Percentiles rank a stretch among this genome's conserved stretches.
These are phyloP conservation scores for Girardia tigrina DNA, from an alignment of 2,888 invertebrate genomes.

Conservation along the genomic window DNA sequence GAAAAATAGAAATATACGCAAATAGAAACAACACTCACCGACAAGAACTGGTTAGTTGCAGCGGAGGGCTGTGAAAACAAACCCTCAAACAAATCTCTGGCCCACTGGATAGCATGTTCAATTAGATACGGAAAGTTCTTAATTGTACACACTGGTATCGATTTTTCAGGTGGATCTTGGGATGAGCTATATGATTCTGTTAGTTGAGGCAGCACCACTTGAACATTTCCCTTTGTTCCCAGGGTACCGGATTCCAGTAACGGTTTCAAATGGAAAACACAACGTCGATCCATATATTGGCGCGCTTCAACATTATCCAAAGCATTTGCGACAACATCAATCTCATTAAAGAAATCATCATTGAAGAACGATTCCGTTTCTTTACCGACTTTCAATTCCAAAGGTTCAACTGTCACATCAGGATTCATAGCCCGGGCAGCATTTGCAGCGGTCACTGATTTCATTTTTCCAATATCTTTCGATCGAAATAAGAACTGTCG, in stretches of 20 bases:
- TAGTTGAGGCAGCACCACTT: slow-evolving; percentile 79
- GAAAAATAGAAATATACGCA: no score
- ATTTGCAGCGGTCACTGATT: slow-evolving; percentile 74
- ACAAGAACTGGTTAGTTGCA: slow-evolving; percentile 42
- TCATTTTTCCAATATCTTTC: slow-evolving; percentile 62
- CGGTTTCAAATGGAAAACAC: slow-evolving; percentile 89
- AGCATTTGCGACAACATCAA: slow-evolving; percentile 91
- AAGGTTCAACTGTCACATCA: slow-evolving; percentile 43
- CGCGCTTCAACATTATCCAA: slow-evolving; percentile 88
- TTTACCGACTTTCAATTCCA: slow-evolving; percentile 65
- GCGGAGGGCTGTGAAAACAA: slow-evolving; percentile 70
- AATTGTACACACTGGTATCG: slow-evolving; percentile 88
- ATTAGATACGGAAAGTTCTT: slow-evolving; percentile 99
- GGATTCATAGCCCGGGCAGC: slow-evolving; percentile 57
- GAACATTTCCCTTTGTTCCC: slow-evolving; percentile 89
- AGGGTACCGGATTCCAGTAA: slow-evolving; percentile 89
- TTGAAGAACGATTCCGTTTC: slow-evolving; percentile 86
- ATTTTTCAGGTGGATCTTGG: slow-evolving; percentile 95
- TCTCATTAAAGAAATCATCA: slow-evolving; percentile 76
- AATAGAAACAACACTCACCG: no score
- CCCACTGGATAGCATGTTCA: slow-evolving; percentile 57
- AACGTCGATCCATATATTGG: slow-evolving; percentile 91
- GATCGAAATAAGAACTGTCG: slow-evolving; percentile 92
- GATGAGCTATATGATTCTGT: slow-evolving; percentile 90
- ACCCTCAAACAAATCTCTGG: slow-evolving; percentile 65